A percentile compares a stretch with the other conserved stretches of the same genome.
Conservation (phyloP, 2,113 vertebrate genomes). For the Leucoraja erinaceus region DNA sequence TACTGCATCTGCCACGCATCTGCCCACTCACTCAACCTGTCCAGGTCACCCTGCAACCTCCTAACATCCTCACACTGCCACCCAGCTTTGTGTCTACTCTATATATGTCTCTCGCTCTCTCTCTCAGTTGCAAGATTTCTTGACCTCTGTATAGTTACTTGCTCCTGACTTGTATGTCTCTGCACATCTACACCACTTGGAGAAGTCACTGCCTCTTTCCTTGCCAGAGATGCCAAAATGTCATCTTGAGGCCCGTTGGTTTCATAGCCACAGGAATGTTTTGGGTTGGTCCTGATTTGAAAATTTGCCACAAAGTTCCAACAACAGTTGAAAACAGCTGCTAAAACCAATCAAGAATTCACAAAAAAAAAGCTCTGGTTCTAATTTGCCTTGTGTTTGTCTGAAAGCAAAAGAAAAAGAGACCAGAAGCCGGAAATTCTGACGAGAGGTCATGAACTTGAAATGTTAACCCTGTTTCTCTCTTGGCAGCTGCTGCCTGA, state of each 20-base stretch:
- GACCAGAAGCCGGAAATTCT: too few relatives aligned
- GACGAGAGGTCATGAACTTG: too few relatives aligned
- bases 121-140: neutral
- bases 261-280: constrained; percentile 32
- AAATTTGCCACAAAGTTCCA: neutral
- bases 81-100: too few relatives aligned
- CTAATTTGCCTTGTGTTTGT: neutral
- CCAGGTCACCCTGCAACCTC: too few relatives aligned
- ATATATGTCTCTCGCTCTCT: neutral
- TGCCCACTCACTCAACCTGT: too few relatives aligned
- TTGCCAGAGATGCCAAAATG: neutral
- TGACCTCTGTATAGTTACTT: neutral
- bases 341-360: neutral
- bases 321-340: neutral
- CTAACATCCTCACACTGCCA: too few relatives aligned
- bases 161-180: neutral
- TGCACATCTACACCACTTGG: neutral
- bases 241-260: neutral
- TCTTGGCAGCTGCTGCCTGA: too few relatives aligned
- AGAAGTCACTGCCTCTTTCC: neutral
- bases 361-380: neutral
- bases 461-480: too few relatives aligned
- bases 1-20: too few relatives aligned
- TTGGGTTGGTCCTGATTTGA: neutral
- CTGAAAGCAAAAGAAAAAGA: too few relatives aligned